Evolutionary conservation across 2,797 vertebrate species (phyloP).

Genomic region (Vireo griseus): DNA sequence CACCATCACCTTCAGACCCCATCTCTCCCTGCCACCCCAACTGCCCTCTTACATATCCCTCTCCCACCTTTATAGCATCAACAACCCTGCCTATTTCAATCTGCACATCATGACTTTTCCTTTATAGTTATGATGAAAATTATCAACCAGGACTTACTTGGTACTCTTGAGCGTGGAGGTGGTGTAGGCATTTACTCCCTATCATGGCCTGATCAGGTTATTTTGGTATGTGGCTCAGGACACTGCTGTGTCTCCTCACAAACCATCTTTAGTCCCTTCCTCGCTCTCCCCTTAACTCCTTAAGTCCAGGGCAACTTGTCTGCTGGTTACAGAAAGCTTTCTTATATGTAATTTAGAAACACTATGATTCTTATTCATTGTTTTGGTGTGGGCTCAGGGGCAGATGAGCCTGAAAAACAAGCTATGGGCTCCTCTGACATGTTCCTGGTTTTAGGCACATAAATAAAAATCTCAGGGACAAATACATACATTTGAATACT

Average conservation of each 20-base stretch:
- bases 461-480: background rate
- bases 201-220: background rate
- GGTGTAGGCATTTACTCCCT: background rate
- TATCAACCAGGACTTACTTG: background rate
- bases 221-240: background rate
- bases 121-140: background rate
- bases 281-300: background rate
- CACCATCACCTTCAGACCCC: background rate
- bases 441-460: background rate
- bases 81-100: background rate
- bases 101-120: background rate
- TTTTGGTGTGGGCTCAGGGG: background rate
- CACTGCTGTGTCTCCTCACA: background rate
- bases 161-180: background rate
- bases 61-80: background rate
- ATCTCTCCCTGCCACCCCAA: fast-evolving
- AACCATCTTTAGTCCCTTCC: background rate
- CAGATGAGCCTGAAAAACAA: background rate
- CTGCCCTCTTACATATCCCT: background rate
- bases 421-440: background rate
- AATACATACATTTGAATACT: background rate
- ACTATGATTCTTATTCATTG: background rate
- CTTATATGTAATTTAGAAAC: background rate
- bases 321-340: background rate
- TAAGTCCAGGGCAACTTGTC: background rate